A percentile compares a stretch with the other conserved stretches of the same genome.
Evolutionary conservation across 2,888 invertebrate species (phyloP).

Genomic region (Xanthorhoe designata): DNA sequence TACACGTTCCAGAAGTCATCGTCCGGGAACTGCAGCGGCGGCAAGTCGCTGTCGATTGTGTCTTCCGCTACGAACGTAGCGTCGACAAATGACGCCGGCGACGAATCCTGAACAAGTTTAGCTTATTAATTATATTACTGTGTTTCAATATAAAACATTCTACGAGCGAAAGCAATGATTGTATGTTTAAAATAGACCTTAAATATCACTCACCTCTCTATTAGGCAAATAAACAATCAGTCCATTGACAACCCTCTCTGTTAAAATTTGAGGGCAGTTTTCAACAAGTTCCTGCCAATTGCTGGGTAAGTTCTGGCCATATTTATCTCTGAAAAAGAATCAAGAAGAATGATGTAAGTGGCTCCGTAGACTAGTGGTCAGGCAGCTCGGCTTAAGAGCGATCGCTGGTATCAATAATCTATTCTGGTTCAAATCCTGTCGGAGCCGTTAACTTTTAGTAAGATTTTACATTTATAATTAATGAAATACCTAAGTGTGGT

Average conservation of each 20-base stretch:
- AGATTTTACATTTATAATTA: no score
- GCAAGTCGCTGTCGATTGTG: constrained; percentile 72
- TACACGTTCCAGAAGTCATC: constrained; percentile 86
- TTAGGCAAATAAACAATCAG: constrained; percentile 78
- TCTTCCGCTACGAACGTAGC: constrained; percentile 54
- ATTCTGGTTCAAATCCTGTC: no score
- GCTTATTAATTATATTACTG: no score
- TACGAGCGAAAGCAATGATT: not conserved
- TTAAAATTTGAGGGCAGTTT: constrained; percentile 82
- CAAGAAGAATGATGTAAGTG: not conserved
- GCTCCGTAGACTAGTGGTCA: no score
- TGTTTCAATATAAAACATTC: no score
- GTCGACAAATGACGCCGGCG: constrained; percentile 41
- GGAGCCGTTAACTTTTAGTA: no score
- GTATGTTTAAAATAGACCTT: not conserved
- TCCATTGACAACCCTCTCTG: constrained; percentile 82
- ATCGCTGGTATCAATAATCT: no score
- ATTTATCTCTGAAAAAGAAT: constrained; percentile 81
- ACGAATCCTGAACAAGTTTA: constrained; percentile 24
- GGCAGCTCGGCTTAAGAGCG: no score
- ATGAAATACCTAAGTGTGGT: no score
- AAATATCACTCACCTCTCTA: constrained; percentile 61
- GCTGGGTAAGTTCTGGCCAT: constrained; percentile 88
- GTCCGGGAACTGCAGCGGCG: constrained; percentile 76
- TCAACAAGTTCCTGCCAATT: constrained; percentile 89